Percentiles rank a stretch among this genome's conserved stretches.
Evolutionary conservation across 92 coral and sea anemone species (phyloP).

Genomic region (Zoanthus sociatus): DNA sequence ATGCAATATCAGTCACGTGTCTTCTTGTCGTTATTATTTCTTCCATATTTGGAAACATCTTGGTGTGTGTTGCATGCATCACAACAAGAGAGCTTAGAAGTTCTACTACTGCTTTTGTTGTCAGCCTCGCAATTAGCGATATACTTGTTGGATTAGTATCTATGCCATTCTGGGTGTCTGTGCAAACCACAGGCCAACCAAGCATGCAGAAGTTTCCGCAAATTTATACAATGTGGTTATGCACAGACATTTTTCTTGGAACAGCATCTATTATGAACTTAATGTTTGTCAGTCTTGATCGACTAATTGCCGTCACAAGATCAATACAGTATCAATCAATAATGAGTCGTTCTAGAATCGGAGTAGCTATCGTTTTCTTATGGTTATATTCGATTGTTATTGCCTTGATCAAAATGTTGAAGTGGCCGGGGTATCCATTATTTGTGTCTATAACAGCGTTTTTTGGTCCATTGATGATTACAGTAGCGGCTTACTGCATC

Average conservation of each 20-base stretch:
- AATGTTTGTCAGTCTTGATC: constrained; percentile 80
- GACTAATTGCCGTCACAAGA: constrained; percentile 75
- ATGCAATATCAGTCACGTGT: constrained; percentile 43
- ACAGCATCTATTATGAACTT: constrained; percentile 79
- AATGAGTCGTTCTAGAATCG: constrained; percentile 63
- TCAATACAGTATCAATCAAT: constrained; percentile 75
- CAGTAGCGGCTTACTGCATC: constrained; percentile 70
- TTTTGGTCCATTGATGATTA: constrained; percentile 67
- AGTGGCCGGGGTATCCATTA: constrained; percentile 66
- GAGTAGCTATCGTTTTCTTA: constrained; percentile 60
- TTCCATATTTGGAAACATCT: constrained; percentile 75
- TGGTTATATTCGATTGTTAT: constrained; percentile 76
- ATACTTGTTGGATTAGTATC: constrained; percentile 68
- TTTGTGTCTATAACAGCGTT: constrained; percentile 70
- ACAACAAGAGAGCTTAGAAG: constrained; percentile 74
- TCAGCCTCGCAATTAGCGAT: constrained; percentile 76
- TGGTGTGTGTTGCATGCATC: constrained; percentile 81
- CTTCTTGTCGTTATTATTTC: constrained; percentile 59
- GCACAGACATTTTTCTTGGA: constrained; percentile 72
- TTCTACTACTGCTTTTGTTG: constrained; percentile 77
- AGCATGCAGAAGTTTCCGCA: constrained; percentile 48
- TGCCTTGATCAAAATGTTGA: constrained; percentile 50
- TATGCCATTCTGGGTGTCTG: constrained; percentile 77
- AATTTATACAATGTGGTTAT: constrained; percentile 62
- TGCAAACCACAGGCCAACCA: constrained; percentile 68